phyloP scores from a whole-genome alignment of 1,140 invertebrate species.

The Anastrepha obliqua region DNA sequence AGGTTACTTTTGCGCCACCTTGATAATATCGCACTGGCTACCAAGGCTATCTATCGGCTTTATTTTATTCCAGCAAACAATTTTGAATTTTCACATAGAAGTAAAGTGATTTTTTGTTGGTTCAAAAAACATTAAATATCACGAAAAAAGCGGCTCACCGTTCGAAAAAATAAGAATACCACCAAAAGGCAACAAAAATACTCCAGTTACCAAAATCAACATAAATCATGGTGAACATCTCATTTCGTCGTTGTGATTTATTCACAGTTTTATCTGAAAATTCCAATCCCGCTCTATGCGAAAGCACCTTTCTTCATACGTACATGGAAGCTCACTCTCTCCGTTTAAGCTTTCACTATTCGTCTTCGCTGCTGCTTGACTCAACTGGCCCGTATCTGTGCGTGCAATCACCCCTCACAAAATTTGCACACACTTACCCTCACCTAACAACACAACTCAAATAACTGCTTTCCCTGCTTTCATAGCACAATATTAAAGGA shows the following conservation, averaged over 20 bases:
- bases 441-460: background rate
- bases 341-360: background rate
- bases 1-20: no score
- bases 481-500: constrained; percentile 42
- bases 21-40: no score
- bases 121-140: background rate
- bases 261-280: constrained; percentile 45
- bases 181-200: background rate
- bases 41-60: no score
- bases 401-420: constrained; percentile 39
- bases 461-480: background rate
- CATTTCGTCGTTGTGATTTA: constrained; percentile 47
- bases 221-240: constrained; percentile 43
- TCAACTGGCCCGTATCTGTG: constrained; percentile 30
- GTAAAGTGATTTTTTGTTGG: background rate
- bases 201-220: constrained; percentile 44
- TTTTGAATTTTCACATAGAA: background rate
- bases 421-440: constrained; percentile 10
- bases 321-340: background rate
- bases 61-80: no score
- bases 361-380: background rate
- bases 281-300: constrained; percentile 5
- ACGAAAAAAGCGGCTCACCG: background rate
- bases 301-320: constrained; percentile 11
- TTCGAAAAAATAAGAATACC: background rate